Evolutionary conservation across 2,797 vertebrate genomes (phyloP).

Genomic region (Lagodon rhomboides): DNA sequence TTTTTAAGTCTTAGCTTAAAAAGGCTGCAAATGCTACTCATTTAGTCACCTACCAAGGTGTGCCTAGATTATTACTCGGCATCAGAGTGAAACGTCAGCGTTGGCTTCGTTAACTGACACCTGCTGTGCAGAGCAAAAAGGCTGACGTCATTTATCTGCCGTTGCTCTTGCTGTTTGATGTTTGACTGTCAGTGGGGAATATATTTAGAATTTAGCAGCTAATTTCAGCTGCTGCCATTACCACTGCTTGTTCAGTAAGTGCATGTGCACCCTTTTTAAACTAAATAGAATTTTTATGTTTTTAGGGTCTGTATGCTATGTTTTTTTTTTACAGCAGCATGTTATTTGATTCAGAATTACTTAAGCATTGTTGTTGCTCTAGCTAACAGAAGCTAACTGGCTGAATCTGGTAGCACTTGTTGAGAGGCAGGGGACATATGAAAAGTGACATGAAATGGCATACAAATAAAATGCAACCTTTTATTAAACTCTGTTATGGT

Average conservation of each 20-base stretch:
- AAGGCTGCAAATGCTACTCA: not conserved
- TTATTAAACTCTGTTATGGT: too few relatives aligned
- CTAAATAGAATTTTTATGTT: not conserved
- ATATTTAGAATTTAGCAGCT: too few relatives aligned
- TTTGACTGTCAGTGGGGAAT: too few relatives aligned
- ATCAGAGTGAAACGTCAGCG: not conserved
- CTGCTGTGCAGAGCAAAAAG: too few relatives aligned
- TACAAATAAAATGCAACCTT: too few relatives aligned
- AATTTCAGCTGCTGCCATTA: too few relatives aligned
- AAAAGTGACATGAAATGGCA: not conserved
- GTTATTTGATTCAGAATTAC: too few relatives aligned
- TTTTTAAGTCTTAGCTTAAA: not conserved
- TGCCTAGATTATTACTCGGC: too few relatives aligned
- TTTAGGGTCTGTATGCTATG: not conserved
- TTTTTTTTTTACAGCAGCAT: too few relatives aligned
- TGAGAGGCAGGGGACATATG: not conserved
- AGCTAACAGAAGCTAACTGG: not conserved
- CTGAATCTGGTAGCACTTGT: not conserved
- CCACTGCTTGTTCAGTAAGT: not conserved
- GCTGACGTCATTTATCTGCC: too few relatives aligned
- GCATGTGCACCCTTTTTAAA: not conserved
- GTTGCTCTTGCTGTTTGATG: too few relatives aligned
- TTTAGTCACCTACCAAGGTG: not conserved
- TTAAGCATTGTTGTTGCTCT: not conserved
- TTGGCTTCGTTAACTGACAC: not conserved